Percentiles rank a stretch among this genome's conserved stretches.
phyloP scores from a whole-genome alignment of 2,797 vertebrate genomes.

The Enteromius anoplus region DNA sequence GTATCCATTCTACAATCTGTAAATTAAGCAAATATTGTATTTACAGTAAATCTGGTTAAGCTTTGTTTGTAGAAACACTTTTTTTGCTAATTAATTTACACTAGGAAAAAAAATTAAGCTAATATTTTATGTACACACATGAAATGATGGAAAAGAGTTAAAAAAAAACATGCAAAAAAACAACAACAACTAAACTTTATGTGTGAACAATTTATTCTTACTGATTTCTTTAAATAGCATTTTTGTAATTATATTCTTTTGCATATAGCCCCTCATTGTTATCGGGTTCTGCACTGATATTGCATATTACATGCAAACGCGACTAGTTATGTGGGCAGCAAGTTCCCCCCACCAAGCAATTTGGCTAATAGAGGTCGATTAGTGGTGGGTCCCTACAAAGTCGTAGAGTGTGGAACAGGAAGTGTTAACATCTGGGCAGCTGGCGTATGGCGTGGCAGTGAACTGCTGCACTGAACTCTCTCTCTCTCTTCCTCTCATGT shows the following conservation, averaged over 20 bases:
- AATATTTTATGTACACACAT: too few species aligned
- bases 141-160: neutral
- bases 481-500: conserved; percentile 53
- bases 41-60: too few species aligned
- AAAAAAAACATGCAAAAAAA: neutral
- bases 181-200: neutral
- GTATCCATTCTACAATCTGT: neutral
- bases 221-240: too few species aligned
- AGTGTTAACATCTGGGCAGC: conserved; percentile 63
- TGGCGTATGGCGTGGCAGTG: conserved; percentile 60
- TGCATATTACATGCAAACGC: conserved; percentile 16
- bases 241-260: conserved; percentile 22
- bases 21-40: neutral
- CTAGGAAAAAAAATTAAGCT: too few species aligned
- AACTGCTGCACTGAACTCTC: conserved; percentile 58
- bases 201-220: neutral
- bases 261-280: conserved; percentile 30
- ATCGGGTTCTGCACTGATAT: conserved; percentile 7
- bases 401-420: conserved; percentile 46
- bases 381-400: conserved; percentile 42
- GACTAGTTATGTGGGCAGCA: conserved; percentile 8
- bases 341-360: conserved; percentile 36
- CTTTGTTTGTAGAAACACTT: too few species aligned
- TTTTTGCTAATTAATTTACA: too few species aligned
- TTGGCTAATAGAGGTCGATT: conserved; percentile 45